Base-by-base conservation (phyloP, 2,113 vertebrate species). In the Periophthalmus modestus region DNA sequence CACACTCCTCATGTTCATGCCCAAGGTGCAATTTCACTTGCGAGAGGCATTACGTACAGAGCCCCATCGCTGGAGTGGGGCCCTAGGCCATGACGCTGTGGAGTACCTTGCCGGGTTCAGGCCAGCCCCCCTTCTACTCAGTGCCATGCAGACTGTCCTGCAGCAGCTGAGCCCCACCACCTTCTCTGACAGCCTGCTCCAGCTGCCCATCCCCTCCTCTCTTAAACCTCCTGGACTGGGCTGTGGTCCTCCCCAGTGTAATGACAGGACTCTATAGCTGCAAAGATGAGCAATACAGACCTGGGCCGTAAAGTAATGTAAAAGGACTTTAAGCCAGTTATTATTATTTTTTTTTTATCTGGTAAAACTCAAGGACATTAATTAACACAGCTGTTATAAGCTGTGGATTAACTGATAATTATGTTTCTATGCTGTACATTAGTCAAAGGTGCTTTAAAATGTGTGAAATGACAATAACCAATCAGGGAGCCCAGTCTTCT, bases 1-100 rank as follows among this genome's bases (percentile, higher is more conserved):
- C 83, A 94, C 93, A 81, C 89, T 97, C 84, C 89, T 96, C 78
- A 90, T 97, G 58, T 97, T 96, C 87, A 94, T 93, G 90, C 94
- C 94, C 1, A 90, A 82, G 13, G 74, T 93, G 2, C 87, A 79
- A 46, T 95, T 95, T 75, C 94, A 95, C 75, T 92, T 95, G 95
- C 85, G 89, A 47, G 91, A 81, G 62, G 82, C 87, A 12, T 87
- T 96, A 71, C 84, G 67, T 55, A 89, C 91, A 23, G 92, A 96
- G n/a, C 92, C 94, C 0, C 85, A 89, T 1, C 83, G 85, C 79
- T 96, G 96, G 96, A 85, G 86, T 66, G 54, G 85, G 67, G 73
- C 95, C 68, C 91, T 97, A 54, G 96, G 95, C 3, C 90, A 95
- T 84, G 94, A 95, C 19, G 95, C 92, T 28, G 95, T 93, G 73